phyloP scores from a whole-genome alignment of 2,797 vertebrate species.

The Tauraco hartlaubi region DNA sequence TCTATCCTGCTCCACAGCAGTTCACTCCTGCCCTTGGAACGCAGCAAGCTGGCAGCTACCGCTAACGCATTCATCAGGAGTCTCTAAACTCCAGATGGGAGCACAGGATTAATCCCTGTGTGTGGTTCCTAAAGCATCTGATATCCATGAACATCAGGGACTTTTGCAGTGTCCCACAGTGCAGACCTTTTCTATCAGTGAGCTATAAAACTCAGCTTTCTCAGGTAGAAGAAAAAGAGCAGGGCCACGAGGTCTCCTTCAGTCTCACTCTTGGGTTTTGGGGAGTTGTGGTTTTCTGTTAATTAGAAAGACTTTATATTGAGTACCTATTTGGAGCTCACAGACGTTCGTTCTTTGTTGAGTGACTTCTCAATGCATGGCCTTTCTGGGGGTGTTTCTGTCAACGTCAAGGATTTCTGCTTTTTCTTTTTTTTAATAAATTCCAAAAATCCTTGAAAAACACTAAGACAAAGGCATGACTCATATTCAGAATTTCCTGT shows the following conservation, averaged over 20 bases:
- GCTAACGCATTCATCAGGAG: not conserved
- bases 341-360: not conserved
- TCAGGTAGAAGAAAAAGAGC: not conserved
- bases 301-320: not conserved
- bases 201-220: not conserved
- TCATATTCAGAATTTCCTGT: constrained; percentile 66
- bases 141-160: not conserved
- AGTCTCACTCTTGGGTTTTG: not conserved
- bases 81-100: constrained; percentile 8
- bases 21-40: not conserved
- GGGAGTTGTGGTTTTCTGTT: not conserved
- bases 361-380: not conserved
- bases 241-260: not conserved
- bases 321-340: not conserved
- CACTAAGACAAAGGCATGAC: constrained; percentile 63
- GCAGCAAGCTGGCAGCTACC: not conserved
- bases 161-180: not conserved
- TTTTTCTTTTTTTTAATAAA: constrained; percentile 24
- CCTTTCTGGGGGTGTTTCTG: not conserved
- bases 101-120: not conserved
- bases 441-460: constrained; percentile 65
- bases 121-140: not conserved
- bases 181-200: not conserved
- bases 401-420: constrained; percentile 27
- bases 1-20: not conserved